Evolutionary conservation across 2,888 invertebrate genomes (phyloP).

Genomic region (Luperina nickerlii): DNA sequence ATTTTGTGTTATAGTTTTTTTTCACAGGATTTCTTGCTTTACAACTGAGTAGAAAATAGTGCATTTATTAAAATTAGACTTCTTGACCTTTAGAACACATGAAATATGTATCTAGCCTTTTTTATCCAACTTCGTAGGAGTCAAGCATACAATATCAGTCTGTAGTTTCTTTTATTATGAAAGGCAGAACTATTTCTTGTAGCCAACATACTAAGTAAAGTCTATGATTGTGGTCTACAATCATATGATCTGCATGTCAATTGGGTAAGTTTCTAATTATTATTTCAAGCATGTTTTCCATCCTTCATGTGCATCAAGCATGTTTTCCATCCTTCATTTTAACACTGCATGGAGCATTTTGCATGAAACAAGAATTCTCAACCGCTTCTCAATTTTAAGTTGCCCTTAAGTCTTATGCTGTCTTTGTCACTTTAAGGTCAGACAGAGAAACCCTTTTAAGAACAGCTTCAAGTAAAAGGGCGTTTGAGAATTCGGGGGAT

Average conservation of each 20-base stretch:
- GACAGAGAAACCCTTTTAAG: not conserved
- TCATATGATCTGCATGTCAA: slow-evolving; percentile 71
- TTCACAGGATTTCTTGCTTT: not conserved
- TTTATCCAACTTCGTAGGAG: not conserved
- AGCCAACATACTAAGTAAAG: slow-evolving; percentile 34
- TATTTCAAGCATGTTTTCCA: slow-evolving; percentile 73
- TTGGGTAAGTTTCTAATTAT: slow-evolving; percentile 78
- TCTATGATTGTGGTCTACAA: slow-evolving; percentile 63
- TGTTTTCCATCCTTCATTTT: slow-evolving; percentile 59
- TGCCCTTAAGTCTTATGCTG: not conserved
- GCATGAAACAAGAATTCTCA: slow-evolving; percentile 24
- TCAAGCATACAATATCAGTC: not conserved
- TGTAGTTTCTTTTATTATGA: slow-evolving; percentile 5
- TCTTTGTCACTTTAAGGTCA: not conserved
- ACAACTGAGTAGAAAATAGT: not conserved
- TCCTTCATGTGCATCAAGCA: slow-evolving; percentile 66
- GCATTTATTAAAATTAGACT: slow-evolving; percentile 1
- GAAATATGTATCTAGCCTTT: not conserved
- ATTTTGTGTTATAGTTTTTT: not conserved
- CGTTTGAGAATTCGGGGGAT: slow-evolving; percentile 1
- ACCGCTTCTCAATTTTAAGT: not conserved
- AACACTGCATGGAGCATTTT: slow-evolving; percentile 60
- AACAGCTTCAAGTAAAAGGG: not conserved
- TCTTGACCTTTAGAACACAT: not conserved
- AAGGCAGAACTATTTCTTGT: slow-evolving; percentile 11